phyloP scores from a whole-genome alignment of 2,888 invertebrate species.

The Ephialtes manifestator region DNA sequence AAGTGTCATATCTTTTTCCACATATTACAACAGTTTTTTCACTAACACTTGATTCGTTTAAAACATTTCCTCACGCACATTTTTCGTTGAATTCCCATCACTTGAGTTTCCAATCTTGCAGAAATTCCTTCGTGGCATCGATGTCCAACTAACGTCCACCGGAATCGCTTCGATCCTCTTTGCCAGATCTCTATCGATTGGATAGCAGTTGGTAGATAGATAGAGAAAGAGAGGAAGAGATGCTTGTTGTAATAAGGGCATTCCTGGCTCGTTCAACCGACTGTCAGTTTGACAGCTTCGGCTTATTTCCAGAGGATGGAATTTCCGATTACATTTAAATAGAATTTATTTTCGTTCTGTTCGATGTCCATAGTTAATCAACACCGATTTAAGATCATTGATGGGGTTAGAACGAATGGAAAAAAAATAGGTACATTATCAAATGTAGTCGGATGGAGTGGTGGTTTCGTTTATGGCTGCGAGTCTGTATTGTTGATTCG shows the following conservation, averaged over 20 bases:
- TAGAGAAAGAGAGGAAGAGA: not conserved
- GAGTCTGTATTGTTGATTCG: constrained; percentile 80
- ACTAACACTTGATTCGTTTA: not conserved
- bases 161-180: constrained; percentile 8
- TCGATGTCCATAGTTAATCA: not conserved
- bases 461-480: constrained; percentile 84
- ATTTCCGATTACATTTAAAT: not conserved
- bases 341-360: not conserved
- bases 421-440: constrained; percentile 64
- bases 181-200: constrained; percentile 24
- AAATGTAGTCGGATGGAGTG: constrained; percentile 84
- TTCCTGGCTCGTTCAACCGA: not conserved
- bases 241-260: constrained; percentile 5
- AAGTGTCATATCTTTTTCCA: no score
- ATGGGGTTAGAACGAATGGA: constrained; percentile 1
- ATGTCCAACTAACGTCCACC: constrained; percentile 40
- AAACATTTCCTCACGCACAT: not conserved
- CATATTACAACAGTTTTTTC: no score
- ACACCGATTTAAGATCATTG: not conserved
- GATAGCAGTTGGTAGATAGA: not conserved
- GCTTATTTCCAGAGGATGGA: not conserved
- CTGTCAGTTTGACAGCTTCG: constrained; percentile 2
- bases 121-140: not conserved
- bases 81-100: not conserved
- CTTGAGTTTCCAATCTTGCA: not conserved